Evolutionary conservation across 1,140 invertebrate genomes (phyloP).

Genomic region (Stenopsyche tienmushanensis): DNA sequence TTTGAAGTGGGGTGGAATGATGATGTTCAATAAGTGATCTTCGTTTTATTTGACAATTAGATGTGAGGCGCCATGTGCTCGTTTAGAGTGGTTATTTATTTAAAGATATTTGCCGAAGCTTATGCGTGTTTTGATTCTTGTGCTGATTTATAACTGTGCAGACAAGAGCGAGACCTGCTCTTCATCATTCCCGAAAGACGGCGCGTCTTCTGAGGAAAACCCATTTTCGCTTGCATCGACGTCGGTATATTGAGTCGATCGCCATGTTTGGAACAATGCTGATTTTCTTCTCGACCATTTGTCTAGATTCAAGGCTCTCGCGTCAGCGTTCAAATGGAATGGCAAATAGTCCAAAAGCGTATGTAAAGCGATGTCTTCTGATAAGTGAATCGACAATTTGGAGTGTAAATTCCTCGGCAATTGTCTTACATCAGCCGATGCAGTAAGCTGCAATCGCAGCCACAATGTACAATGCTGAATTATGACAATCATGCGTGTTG

Average conservation of each 20-base stretch:
- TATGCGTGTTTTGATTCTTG: neutral
- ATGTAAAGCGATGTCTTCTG: neutral
- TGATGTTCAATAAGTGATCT: too few relatives aligned
- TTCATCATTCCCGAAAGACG: neutral
- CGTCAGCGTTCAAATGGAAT: neutral
- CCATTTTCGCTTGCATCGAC: too few relatives aligned
- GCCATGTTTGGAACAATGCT: too few relatives aligned
- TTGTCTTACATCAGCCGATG: constrained; percentile 2
- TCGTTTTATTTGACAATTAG: too few relatives aligned
- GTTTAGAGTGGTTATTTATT: neutral
- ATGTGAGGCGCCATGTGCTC: neutral
- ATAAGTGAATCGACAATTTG: neutral
- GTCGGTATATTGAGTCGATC: too few relatives aligned
- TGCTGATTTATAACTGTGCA: neutral
- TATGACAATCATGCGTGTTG: constrained; percentile 19
- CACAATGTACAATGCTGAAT: constrained; percentile 33
- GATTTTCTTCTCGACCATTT: neutral
- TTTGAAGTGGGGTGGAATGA: too few relatives aligned
- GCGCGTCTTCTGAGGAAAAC: too few relatives aligned
- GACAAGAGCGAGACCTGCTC: constrained; percentile 1
- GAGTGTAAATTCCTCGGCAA: neutral
- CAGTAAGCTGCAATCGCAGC: constrained; percentile 10
- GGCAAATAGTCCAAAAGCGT: neutral
- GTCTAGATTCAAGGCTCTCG: neutral
- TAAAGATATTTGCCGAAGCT: constrained; percentile 7